Conservation (phyloP, 2,888 invertebrate species). For the Pogonocherus hispidulus region DNA sequence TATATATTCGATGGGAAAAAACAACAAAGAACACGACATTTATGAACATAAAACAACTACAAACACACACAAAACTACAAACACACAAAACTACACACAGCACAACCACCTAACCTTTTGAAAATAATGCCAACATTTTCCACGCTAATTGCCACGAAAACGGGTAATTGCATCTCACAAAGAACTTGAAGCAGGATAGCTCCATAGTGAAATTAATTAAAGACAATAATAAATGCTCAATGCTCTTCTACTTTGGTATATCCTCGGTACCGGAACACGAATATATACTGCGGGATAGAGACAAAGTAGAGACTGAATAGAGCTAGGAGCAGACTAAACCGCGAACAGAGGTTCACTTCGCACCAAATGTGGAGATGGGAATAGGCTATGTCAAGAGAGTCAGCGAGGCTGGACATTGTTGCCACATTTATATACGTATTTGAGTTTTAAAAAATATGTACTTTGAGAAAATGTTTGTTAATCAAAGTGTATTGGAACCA, state of each 20-base stretch:
- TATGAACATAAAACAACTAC: constrained; percentile 6
- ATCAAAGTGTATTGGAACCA: too few relatives aligned
- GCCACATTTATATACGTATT: constrained; percentile 25
- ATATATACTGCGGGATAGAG: constrained; percentile 30
- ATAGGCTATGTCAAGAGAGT: constrained; percentile 42
- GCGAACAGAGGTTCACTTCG: constrained; percentile 27
- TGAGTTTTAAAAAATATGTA: not conserved
- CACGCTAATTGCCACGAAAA: not conserved
- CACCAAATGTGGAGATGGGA: constrained; percentile 34
- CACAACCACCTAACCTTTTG: constrained; percentile 19
- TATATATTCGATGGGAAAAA: too few relatives aligned
- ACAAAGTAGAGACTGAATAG: constrained; percentile 28
- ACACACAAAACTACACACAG: constrained; percentile 1
- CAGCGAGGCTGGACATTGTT: constrained; percentile 38
- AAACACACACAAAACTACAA: constrained; percentile 13
- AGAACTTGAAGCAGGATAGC: constrained; percentile 3
- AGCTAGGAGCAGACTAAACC: constrained; percentile 4
- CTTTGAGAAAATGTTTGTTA: too few relatives aligned
- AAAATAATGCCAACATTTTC: constrained; percentile 17
- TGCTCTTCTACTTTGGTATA: not conserved
- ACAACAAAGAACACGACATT: constrained; percentile 6
- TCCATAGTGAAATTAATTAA: constrained; percentile 3
- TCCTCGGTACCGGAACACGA: not conserved
- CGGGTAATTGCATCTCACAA: constrained; percentile 9
- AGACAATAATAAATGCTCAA: not conserved